phyloP scores from a whole-genome alignment of 2,888 invertebrate genomes.

The Oasisia sp. region DNA sequence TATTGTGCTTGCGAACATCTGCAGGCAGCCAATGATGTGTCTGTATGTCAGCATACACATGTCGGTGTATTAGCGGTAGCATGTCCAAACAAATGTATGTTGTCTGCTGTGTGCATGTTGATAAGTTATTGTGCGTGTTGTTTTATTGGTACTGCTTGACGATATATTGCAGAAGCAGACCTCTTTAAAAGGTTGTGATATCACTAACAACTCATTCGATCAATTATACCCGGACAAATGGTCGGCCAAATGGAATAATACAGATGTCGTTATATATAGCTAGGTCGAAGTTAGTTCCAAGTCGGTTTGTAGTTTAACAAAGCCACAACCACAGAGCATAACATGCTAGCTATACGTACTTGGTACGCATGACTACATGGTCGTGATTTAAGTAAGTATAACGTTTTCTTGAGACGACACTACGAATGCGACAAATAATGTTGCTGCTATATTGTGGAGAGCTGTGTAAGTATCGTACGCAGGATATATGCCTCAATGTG shows the following conservation, averaged over 20 bases:
- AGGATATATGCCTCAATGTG: background rate
- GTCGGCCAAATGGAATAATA: no score
- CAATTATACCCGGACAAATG: background rate
- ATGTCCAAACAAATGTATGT: background rate
- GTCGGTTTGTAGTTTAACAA: background rate
- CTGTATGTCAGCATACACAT: background rate
- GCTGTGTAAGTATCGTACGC: background rate
- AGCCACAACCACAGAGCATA: background rate
- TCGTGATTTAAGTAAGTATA: no score
- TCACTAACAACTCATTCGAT: background rate
- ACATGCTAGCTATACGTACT: background rate
- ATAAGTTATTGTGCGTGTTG: background rate
- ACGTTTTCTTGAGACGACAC: background rate
- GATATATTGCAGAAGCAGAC: background rate
- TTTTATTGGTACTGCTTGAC: background rate
- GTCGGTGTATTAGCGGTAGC: background rate
- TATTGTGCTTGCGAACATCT: background rate
- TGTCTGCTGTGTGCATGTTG: no score
- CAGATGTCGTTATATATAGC: background rate
- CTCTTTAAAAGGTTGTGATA: background rate
- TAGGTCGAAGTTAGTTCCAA: background rate
- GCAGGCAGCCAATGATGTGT: background rate
- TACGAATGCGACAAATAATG: background rate
- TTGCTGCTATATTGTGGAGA: background rate
- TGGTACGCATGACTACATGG: background rate